phyloP scores from a whole-genome alignment of 2,888 invertebrate genomes.

The Cosmia trapezina region DNA sequence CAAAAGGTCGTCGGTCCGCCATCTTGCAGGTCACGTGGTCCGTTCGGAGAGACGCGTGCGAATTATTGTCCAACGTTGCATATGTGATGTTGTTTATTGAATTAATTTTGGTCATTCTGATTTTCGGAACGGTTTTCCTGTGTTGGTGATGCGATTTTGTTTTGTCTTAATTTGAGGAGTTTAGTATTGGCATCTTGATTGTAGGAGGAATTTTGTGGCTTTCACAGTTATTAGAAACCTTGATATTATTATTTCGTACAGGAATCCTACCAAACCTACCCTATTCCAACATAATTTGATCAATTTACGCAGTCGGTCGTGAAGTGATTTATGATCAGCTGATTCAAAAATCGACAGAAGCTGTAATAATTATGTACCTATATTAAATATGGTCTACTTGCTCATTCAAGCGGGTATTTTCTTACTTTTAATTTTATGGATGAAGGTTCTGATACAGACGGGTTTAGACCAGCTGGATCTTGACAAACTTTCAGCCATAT shows the following conservation, averaged over 20 bases:
- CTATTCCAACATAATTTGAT: not conserved
- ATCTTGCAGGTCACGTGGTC: slow-evolving; percentile 79
- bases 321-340: not conserved
- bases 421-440: no score
- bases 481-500: not conserved
- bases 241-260: not conserved
- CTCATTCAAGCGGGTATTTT: not conserved
- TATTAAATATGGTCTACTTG: not conserved
- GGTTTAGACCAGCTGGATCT: not conserved
- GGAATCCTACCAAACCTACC: not conserved
- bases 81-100: slow-evolving; percentile 89
- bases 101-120: slow-evolving; percentile 87
- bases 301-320: not conserved
- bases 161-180: slow-evolving; percentile 60
- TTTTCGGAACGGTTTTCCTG: slow-evolving; percentile 70
- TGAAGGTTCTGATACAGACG: no score
- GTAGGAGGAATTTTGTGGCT: not conserved
- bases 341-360: not conserved
- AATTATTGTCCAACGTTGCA: slow-evolving; percentile 88
- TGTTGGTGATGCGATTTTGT: slow-evolving; percentile 64
- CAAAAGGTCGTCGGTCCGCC: slow-evolving; percentile 82
- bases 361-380: no score
- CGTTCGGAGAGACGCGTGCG: slow-evolving; percentile 86
- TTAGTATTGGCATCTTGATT: slow-evolving; percentile 7
- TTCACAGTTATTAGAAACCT: not conserved